A percentile compares a stretch with the other conserved stretches of the same genome.
Conservation (phyloP, 2,113 vertebrate genomes). For the Lynx canadensis region DNA sequence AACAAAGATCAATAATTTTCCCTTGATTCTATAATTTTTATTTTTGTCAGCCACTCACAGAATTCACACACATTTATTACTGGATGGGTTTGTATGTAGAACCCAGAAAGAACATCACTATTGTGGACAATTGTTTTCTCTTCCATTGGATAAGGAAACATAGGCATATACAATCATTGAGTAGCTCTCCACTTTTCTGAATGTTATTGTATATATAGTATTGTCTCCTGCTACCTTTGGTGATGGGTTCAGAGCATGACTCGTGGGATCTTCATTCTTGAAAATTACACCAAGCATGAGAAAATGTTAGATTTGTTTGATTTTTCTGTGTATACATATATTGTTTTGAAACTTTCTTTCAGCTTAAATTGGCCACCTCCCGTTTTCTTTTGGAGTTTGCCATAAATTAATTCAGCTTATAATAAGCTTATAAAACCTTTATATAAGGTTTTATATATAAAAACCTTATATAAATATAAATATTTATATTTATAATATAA, state of each 20-base stretch:
- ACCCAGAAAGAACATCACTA: background rate
- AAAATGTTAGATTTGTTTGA: background rate
- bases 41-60: background rate
- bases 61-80: background rate
- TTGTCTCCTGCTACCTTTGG: background rate
- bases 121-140: background rate
- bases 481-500: too few species aligned
- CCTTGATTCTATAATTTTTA: conserved; percentile 2
- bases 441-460: too few species aligned
- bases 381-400: background rate
- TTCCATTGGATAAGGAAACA: background rate
- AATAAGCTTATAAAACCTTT: too few species aligned
- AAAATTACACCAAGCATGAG: background rate
- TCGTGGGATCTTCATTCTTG: background rate
- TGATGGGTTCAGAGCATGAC: background rate
- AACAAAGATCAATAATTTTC: background rate
- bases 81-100: background rate
- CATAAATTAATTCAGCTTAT: background rate
- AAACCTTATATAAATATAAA: too few species aligned
- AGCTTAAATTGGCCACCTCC: background rate
- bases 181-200: background rate
- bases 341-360: conserved; percentile 4
- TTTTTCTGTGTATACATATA: background rate
- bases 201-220: rapidly evolving
- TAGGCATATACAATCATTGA: rapidly evolving